Percentiles rank a stretch among this genome's conserved stretches.
Conservation (phyloP, 2,888 invertebrate genomes). For the Pocota personata region DNA sequence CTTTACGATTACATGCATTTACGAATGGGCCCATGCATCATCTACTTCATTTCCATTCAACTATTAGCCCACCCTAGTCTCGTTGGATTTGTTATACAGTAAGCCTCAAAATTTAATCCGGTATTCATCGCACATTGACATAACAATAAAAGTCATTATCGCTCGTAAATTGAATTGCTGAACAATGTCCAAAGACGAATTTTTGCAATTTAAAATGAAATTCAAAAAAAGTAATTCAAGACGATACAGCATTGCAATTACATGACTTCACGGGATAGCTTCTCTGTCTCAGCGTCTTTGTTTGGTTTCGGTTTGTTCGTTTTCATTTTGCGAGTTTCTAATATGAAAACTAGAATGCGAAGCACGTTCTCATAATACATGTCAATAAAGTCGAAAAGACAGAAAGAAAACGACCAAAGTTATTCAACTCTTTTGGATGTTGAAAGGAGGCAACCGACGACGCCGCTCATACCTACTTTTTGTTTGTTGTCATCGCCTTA, state of each 20-base stretch:
- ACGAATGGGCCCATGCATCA: neutral
- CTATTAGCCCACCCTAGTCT: neutral
- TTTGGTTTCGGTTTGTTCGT: slow-evolving; percentile 10
- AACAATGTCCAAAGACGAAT: neutral
- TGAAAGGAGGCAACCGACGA: neutral
- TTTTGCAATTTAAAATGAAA: neutral
- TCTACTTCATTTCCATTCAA: neutral
- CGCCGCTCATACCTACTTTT: neutral
- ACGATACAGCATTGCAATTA: slow-evolving; percentile 13
- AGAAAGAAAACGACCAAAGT: slow-evolving; percentile 42
- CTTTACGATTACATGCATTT: too few species aligned
- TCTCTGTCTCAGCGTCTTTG: neutral
- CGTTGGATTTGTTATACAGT: neutral
- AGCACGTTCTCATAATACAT: slow-evolving; percentile 66
- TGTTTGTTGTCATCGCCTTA: neutral
- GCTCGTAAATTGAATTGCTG: neutral
- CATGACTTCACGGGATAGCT: neutral
- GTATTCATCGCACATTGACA: neutral
- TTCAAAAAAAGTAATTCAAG: neutral
- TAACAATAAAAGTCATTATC: neutral
- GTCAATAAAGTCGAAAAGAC: slow-evolving; percentile 57
- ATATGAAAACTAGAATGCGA: slow-evolving; percentile 52
- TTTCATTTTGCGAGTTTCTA: slow-evolving; percentile 43
- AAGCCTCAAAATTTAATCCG: neutral
- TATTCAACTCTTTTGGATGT: slow-evolving; percentile 52